Percentiles rank a stretch among this genome's conserved stretches.
These are phyloP conservation scores for Tetramorium alpestre DNA, from an alignment of 1,140 invertebrate genomes.

Conservation along the genomic window DNA sequence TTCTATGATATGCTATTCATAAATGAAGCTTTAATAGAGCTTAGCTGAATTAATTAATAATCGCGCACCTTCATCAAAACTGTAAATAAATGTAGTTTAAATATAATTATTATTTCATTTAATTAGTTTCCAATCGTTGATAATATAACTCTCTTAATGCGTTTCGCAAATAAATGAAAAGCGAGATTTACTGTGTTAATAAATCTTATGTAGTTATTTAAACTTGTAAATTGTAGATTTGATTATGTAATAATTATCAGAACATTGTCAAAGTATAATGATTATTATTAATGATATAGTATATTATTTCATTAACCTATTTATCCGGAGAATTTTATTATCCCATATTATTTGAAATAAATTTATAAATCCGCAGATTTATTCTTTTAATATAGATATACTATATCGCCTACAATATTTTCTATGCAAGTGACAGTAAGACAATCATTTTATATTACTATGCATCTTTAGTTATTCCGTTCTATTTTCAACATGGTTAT, in stretches of 20 bases:
- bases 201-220: conserved; percentile 16
- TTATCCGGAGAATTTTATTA: no score
- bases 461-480: neutral
- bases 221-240: neutral
- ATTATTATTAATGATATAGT: neutral
- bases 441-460: neutral
- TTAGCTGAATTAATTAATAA: conserved; percentile 1
- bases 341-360: neutral
- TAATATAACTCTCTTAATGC: neutral
- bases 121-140: neutral
- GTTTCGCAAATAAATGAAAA: neutral
- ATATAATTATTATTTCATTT: conserved; percentile 32
- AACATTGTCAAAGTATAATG: neutral
- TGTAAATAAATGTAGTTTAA: neutral
- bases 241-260: conserved; percentile 6
- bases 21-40: neutral
- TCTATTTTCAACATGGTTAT: neutral
- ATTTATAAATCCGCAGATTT: neutral
- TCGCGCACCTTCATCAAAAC: neutral
- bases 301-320: no score
- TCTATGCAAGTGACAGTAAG: neutral
- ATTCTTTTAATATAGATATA: neutral
- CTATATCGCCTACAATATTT: neutral
- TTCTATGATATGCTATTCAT: neutral
- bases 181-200: neutral